A percentile compares a stretch with the other conserved stretches of the same genome.
These are phyloP conservation scores for Asarcornis scutulata DNA, from an alignment of 2,113 vertebrate genomes.

Conservation along the genomic window DNA sequence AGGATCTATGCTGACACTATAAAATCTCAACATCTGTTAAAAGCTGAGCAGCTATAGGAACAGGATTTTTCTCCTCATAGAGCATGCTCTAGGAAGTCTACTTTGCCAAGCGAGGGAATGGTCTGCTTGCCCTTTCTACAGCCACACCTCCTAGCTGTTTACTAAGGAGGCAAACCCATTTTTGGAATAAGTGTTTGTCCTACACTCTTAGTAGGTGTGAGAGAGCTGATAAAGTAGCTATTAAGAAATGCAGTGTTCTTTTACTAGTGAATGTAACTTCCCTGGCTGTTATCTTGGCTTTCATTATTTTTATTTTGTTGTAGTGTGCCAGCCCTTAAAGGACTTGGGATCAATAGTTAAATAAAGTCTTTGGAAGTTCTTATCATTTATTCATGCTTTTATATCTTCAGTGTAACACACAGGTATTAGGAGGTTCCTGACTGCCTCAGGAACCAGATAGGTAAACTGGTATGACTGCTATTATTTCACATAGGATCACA, in stretches of 20 bases:
- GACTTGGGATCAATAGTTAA: not conserved
- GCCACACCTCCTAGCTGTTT: not conserved
- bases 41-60: not conserved
- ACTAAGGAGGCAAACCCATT: not conserved
- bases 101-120: accelerated
- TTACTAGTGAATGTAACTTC: not conserved
- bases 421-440: not conserved
- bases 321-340: not conserved
- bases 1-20: not conserved
- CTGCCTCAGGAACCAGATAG: not conserved
- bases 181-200: not conserved
- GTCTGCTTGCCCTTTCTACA: not conserved
- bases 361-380: not conserved
- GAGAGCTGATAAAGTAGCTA: not conserved
- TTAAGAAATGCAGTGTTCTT: not conserved
- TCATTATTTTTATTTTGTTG: not conserved
- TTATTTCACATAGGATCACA: not conserved
- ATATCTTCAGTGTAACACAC: not conserved
- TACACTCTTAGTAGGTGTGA: not conserved
- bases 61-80: not conserved
- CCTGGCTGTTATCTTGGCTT: not conserved
- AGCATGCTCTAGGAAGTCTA: not conserved
- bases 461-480: not conserved
- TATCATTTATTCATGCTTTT: not conserved
- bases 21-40: not conserved